These are phyloP conservation scores for Murina feae DNA, from an alignment of 2,113 vertebrate species.

Conservation along the genomic window DNA sequence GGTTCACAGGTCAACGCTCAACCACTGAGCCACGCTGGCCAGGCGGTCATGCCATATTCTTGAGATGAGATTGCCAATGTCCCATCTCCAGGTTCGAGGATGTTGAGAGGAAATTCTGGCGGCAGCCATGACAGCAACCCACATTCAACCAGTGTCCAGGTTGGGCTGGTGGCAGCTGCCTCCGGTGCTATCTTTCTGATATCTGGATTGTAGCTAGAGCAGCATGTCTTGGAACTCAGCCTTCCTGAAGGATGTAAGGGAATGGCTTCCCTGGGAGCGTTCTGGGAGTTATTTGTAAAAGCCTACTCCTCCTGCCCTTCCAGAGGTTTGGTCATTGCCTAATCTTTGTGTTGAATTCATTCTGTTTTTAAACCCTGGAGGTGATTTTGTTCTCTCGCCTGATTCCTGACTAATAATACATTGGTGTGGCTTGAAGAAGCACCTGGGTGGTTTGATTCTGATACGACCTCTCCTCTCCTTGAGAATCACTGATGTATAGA, in stretches of 20 bases:
- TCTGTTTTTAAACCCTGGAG: constrained; percentile 18
- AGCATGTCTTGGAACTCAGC: not conserved
- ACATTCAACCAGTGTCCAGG: not conserved
- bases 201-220: not conserved
- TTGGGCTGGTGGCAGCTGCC: not conserved
- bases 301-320: not conserved
- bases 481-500: not conserved
- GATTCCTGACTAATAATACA: not conserved
- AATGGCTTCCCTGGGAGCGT: not conserved
- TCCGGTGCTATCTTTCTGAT: not conserved
- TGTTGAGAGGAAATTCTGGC: not conserved
- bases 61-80: not conserved
- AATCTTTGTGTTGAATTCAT: not conserved
- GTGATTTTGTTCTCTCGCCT: not conserved
- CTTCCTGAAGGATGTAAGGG: not conserved
- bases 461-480: not conserved
- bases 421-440: not conserved
- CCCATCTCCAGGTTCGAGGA: not conserved
- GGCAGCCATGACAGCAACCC: not conserved
- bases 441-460: not conserved
- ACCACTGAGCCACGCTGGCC: not conserved
- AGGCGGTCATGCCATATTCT: not conserved
- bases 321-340: not conserved
- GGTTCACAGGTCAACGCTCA: no score
- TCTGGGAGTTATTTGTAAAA: not conserved